Base-by-base conservation (phyloP, 2,113 vertebrate genomes). In the Procapra przewalskii region DNA sequence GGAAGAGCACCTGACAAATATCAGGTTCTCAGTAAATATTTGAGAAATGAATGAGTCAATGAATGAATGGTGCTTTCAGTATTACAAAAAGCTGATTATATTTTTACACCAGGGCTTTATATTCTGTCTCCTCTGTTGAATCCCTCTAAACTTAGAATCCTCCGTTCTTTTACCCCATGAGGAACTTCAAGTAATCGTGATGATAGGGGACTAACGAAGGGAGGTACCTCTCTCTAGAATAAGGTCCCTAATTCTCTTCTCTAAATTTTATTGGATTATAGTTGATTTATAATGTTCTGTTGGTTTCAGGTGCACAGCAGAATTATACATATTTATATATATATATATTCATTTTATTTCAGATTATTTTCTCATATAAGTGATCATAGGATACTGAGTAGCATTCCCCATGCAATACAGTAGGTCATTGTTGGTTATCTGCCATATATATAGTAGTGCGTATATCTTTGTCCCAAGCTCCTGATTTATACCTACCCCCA, bases 141-240 rank as follows among this genome's bases (percentile, higher is more conserved):
- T 57, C 7, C 21, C 13, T 48, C 92, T 57, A 1, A 12, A 17
- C 50, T 40, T 52, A 79, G 91, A 86, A 57, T 7, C 36, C 79
- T 59, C 2, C 1, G 50, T 17, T 71, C 55, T 52, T 31, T 8
- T 0, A 13, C 45, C 40, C n/a, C 54, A 6, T 40, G 4, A 23
- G 21, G 17, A 33, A 57, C 17, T 4, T 45, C 16, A 3, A 1
- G 6, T 25, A 50, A 60, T 48, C 71, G 1, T 12, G 10, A 33
- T 2, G 2, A 23, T 7, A 1, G 14, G 25, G 36, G 1, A 33
- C 40, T 15, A 36, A 36, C 4, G 33, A 36, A 77, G 23, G 88
- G 0, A 43, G 48, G 40, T 1, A 23, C 31, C 12, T 43, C 40
- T 25, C 25, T 7, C 2, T 0, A 9, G 17, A 6, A 2, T 0